Percentiles rank a stretch among this genome's conserved stretches.
Conservation (phyloP, 2,113 vertebrate genomes). For the Salvator merianae region DNA sequence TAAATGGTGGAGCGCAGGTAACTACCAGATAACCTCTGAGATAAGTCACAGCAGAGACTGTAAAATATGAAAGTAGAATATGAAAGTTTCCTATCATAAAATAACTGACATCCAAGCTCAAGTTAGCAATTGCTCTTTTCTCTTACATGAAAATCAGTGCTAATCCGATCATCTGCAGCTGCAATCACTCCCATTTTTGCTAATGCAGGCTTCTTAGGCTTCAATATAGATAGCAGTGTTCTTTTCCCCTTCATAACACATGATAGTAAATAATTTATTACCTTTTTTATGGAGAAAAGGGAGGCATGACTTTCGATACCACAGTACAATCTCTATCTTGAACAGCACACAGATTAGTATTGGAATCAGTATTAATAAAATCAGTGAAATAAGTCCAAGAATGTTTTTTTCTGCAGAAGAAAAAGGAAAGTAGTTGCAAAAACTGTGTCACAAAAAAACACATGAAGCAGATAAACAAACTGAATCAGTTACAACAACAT, state of each 20-base stretch:
- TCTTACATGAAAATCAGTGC: too few relatives aligned
- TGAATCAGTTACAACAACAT: neutral
- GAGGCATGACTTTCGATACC: constrained; percentile 76
- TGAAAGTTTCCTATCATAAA: too few relatives aligned
- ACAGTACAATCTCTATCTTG: constrained; percentile 84
- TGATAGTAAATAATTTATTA: constrained; percentile 50
- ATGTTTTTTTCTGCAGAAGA: constrained; percentile 71
- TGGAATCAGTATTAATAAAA: constrained; percentile 59
- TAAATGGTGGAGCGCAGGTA: too few relatives aligned
- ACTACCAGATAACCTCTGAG: too few relatives aligned
- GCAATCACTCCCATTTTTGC: neutral
- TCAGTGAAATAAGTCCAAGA: constrained; percentile 55
- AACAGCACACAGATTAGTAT: constrained; percentile 74
- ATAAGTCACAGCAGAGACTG: too few relatives aligned
- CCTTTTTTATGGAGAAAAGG: constrained; percentile 76
- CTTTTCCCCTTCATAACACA: neutral
- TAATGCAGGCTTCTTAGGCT: neutral
- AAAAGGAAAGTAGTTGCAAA: constrained; percentile 7
- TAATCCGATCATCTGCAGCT: neutral
- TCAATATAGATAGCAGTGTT: neutral
- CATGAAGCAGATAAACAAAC: neutral
- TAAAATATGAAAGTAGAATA: too few relatives aligned
- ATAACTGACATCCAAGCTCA: neutral
- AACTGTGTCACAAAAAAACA: neutral
- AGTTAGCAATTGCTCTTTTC: neutral